phyloP scores from a whole-genome alignment of 2,888 invertebrate genomes.

The Troides oblongomaculatus region DNA sequence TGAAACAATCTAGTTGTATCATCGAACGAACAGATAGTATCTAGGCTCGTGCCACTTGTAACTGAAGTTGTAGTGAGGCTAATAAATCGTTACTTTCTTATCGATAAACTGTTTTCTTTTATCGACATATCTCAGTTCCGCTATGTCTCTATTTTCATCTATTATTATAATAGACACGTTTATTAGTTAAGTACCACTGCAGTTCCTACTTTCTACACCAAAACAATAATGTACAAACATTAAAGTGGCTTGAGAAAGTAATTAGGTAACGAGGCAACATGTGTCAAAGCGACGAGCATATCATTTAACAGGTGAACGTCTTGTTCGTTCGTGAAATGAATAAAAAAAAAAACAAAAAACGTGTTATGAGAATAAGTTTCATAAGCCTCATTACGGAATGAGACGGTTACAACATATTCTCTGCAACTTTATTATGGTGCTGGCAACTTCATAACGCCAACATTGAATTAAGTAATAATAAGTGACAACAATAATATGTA shows the following conservation, averaged over 20 bases:
- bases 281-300: too few species aligned
- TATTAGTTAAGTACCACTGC: too few species aligned
- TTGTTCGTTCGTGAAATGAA: too few species aligned
- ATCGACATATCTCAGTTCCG: conserved; percentile 6
- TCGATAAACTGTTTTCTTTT: conserved; percentile 22
- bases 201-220: too few species aligned
- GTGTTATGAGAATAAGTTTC: background rate
- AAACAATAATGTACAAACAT: too few species aligned
- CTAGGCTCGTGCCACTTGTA: conserved; percentile 76
- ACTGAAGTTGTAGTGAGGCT: conserved; percentile 55
- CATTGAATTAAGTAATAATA: conserved; percentile 21
- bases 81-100: conserved; percentile 40
- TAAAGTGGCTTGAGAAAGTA: too few species aligned
- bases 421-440: conserved; percentile 5
- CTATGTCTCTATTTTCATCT: conserved; percentile 6
- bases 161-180: background rate
- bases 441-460: background rate
- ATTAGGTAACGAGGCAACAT: too few species aligned
- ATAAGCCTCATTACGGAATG: conserved; percentile 1
- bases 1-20: conserved; percentile 76
- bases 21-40: conserved; percentile 71
- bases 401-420: background rate
- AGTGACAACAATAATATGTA: conserved; percentile 15
- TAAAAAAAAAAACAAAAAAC: background rate
- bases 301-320: too few species aligned